Evolutionary conservation across 2,113 vertebrate species (phyloP), one percentile per base, ranked within the genome.

Genomic region (Hystrix cristata): DNA sequence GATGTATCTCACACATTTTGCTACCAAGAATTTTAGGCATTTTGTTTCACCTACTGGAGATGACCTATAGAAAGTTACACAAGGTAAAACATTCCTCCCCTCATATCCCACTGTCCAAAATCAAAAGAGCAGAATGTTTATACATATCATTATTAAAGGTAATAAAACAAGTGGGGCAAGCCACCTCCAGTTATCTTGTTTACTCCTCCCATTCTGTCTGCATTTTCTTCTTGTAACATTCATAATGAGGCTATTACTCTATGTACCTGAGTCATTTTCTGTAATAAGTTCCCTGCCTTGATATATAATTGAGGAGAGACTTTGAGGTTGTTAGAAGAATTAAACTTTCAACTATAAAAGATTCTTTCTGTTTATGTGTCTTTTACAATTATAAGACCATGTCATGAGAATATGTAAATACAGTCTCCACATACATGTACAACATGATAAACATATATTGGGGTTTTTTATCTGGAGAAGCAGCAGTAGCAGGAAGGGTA

Each of bases 261-360:
- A 10, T 34, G 57, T 80, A 72, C n/a, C 57, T 64, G 48, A 85
- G 55, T 46, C 29, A 71, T 96, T 92, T 92, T 88, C 89, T 82
- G 8, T 84, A 60, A 71, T 92, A 91, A 91, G 15, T 72, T 62
- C 31, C 55, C 53, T 92, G 43, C 16, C 12, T 64, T 88, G 60
- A 95, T 51, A 38, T 64, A 85, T 84, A 89, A 65, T 25, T n/a
- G 21, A 95, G 34, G 60, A 60, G 76, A 86, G 67, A 18, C 57
- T 95, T 78, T 86, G 29, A 93, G 64, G 71, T 43, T 93, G 46
- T 69, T 74, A 79, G 64, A 64, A 82, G 5, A 90, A 76, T 90
- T 86, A 93, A 76, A 5, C 13, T 87, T 90, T 87, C n/a, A 60
- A 81, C 15, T 60, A 79, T 48, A 5, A 79, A 69, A 48, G 25